These are phyloP conservation scores for Saccostrea echinata DNA, from an alignment of 1,140 invertebrate species.

Conservation along the genomic window DNA sequence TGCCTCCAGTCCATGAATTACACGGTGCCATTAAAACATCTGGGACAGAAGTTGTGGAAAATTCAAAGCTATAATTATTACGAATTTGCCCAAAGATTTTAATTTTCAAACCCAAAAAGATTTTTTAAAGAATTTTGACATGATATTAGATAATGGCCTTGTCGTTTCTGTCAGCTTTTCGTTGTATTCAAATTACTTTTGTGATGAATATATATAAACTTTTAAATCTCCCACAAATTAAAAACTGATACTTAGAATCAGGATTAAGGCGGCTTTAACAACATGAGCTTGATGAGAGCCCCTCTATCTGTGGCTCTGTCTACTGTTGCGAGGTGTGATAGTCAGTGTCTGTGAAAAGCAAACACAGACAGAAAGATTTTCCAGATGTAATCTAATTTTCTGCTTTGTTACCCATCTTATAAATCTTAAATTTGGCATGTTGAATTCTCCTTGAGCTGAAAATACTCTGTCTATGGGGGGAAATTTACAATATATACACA, in stretches of 20 bases:
- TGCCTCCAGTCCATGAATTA: too few relatives aligned
- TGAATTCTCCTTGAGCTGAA: background rate
- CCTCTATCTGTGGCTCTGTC: background rate
- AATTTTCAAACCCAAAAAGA: too few relatives aligned
- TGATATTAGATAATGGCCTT: background rate
- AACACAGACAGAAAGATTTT: background rate
- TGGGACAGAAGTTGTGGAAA: background rate
- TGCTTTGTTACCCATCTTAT: slow-evolving; percentile 31
- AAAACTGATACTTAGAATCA: background rate
- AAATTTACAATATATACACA: background rate
- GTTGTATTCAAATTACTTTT: background rate
- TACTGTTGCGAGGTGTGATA: background rate
- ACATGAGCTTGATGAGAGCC: background rate
- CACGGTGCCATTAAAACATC: background rate
- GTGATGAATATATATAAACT: background rate
- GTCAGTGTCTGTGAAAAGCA: slow-evolving; percentile 10
- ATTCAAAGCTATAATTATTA: background rate
- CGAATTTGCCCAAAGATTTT: background rate
- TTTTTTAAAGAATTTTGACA: background rate
- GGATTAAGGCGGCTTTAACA: background rate
- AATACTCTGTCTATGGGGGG: background rate
- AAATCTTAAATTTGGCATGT: slow-evolving; percentile 36
- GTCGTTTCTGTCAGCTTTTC: background rate
- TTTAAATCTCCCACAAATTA: background rate
- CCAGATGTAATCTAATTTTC: slow-evolving; percentile 36